These are phyloP conservation scores for Schizothorax lantsangensis DNA, from an alignment of 2,797 vertebrate species.

Conservation along the genomic window DNA sequence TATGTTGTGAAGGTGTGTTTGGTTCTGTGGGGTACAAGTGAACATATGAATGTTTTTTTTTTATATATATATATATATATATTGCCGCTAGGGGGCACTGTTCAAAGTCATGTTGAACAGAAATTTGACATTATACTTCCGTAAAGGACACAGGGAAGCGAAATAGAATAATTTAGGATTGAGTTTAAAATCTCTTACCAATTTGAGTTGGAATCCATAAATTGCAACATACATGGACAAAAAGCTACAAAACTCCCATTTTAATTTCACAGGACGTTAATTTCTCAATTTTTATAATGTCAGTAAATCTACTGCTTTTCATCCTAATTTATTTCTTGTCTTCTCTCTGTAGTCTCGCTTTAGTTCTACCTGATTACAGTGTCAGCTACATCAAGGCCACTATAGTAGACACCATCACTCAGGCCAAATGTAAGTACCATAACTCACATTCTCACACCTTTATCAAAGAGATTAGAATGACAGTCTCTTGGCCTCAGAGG, in stretches of 20 bases:
- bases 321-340: conserved; percentile 20
- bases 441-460: background rate
- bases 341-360: conserved; percentile 85
- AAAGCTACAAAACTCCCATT: background rate
- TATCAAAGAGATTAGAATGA: conserved; percentile 9
- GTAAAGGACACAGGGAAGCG: background rate
- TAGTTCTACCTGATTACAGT: conserved; percentile 95
- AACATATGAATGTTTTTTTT: background rate
- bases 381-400: conserved; percentile 92
- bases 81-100: conserved; percentile 46
- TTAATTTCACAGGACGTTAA: background rate
- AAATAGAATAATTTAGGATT: background rate
- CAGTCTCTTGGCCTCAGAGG: background rate
- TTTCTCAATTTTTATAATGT: background rate
- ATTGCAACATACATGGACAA: background rate
- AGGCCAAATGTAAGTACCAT: conserved; percentile 93
- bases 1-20: background rate
- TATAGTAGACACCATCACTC: conserved; percentile 90
- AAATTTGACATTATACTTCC: background rate
- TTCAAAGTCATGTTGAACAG: conserved; percentile 20
- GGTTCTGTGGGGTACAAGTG: background rate
- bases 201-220: background rate
- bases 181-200: background rate
- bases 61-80: background rate
- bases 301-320: background rate